These are phyloP conservation scores for Belonocnema kinseyi DNA, from an alignment of 1,140 invertebrate genomes.

Conservation along the genomic window DNA sequence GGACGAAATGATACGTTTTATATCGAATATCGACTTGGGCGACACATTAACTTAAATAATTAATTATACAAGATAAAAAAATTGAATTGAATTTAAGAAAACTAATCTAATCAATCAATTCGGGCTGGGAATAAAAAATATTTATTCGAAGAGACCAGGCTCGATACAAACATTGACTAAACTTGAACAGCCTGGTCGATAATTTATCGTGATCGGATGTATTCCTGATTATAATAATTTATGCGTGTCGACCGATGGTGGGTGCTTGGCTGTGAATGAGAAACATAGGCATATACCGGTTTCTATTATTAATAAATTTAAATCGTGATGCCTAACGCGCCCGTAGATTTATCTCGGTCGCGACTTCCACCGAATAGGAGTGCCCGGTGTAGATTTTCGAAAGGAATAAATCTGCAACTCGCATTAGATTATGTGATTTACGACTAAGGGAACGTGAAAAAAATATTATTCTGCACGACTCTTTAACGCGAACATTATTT, in stretches of 20 bases:
- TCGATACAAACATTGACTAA: conserved; percentile 50
- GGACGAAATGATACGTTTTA: too few relatives aligned
- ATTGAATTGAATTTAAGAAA: too few relatives aligned
- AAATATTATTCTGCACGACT: too few relatives aligned
- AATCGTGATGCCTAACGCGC: conserved; percentile 58
- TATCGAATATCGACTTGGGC: too few relatives aligned
- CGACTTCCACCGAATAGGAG: conserved; percentile 54
- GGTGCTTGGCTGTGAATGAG: conserved; percentile 52
- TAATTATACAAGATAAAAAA: too few relatives aligned
- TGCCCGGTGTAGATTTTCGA: conserved; percentile 54
- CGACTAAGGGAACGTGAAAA: too few relatives aligned
- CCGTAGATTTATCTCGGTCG: conserved; percentile 58
- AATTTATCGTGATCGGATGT: conserved; percentile 60
- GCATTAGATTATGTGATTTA: conserved; percentile 36
- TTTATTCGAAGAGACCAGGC: conserved; percentile 45
- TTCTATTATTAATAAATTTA: conserved; percentile 61
- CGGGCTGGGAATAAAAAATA: conserved; percentile 44
- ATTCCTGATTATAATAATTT: conserved; percentile 61
- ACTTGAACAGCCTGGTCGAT: conserved; percentile 49
- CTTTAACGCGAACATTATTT: too few relatives aligned
- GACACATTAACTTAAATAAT: too few relatives aligned
- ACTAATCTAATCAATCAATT: too few relatives aligned
- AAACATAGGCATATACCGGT: conserved; percentile 57
- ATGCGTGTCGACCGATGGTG: conserved; percentile 52
- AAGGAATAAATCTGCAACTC: conserved; percentile 54